Percentiles rank a stretch among this genome's conserved stretches.
Conservation (phyloP, 2,797 vertebrate genomes). For the Eurystomus glaucurus region DNA sequence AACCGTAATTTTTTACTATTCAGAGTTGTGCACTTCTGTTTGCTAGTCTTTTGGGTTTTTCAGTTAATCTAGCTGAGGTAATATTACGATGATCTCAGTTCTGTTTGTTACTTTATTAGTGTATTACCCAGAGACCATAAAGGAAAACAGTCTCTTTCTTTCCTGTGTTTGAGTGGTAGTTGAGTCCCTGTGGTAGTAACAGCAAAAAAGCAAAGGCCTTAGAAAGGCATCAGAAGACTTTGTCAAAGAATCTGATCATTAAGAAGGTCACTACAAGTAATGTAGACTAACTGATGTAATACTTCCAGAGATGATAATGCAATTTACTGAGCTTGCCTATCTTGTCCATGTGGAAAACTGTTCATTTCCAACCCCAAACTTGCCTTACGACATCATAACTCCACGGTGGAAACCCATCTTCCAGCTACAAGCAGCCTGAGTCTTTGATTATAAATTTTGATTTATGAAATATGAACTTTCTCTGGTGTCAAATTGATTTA, state of each 20-base stretch:
- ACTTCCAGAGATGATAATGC: neutral
- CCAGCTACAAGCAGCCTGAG: neutral
- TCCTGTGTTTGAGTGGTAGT: no score
- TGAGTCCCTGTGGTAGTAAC: neutral
- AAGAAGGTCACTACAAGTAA: neutral
- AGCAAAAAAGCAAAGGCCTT: neutral
- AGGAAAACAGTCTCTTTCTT: neutral
- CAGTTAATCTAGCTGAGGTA: neutral
- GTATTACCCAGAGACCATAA: neutral
- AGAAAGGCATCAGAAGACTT: neutral
- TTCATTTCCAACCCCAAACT: neutral
- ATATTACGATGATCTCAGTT: neutral
- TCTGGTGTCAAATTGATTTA: neutral
- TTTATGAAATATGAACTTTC: neutral
- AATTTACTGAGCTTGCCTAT: neutral
- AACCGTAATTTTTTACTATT: neutral
- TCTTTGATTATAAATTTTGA: neutral
- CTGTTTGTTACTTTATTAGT: neutral
- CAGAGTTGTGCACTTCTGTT: neutral
- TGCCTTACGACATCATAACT: neutral
- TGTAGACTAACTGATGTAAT: neutral
- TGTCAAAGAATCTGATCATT: neutral
- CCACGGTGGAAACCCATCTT: neutral
- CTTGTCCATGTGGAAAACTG: neutral
- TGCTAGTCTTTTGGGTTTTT: neutral